These are phyloP conservation scores for Epinephelus cyanopodus DNA, from an alignment of 2,113 vertebrate genomes.

Conservation along the genomic window DNA sequence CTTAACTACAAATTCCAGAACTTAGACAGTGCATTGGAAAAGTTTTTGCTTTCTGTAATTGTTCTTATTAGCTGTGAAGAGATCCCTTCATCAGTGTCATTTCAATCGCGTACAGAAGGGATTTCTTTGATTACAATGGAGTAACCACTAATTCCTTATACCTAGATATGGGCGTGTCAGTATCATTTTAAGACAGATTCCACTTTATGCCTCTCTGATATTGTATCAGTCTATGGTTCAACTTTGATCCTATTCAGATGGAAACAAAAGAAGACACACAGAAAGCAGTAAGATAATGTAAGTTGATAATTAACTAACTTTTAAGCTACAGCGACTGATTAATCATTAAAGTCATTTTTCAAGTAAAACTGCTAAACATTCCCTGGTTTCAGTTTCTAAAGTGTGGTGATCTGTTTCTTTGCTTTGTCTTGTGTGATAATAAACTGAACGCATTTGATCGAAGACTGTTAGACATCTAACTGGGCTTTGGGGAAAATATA, in stretches of 20 bases:
- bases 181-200: background rate
- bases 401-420: background rate
- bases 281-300: background rate
- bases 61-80: no score
- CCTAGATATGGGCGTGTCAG: background rate
- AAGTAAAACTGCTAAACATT: no score
- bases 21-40: background rate
- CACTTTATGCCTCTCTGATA: background rate
- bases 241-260: slow-evolving; percentile 23
- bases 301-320: no score
- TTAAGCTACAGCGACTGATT: no score
- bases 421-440: background rate
- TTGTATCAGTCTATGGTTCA: background rate
- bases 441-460: background rate
- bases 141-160: background rate
- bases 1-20: background rate
- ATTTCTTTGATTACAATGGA: background rate
- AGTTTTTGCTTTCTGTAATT: no score
- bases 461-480: no score
- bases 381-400: background rate
- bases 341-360: no score
- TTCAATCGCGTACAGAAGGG: background rate
- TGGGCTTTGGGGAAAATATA: no score
- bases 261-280: background rate
- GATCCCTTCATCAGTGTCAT: no score